Conservation (phyloP, 2,888 invertebrate species). For the Eupithecia insigniata region DNA sequence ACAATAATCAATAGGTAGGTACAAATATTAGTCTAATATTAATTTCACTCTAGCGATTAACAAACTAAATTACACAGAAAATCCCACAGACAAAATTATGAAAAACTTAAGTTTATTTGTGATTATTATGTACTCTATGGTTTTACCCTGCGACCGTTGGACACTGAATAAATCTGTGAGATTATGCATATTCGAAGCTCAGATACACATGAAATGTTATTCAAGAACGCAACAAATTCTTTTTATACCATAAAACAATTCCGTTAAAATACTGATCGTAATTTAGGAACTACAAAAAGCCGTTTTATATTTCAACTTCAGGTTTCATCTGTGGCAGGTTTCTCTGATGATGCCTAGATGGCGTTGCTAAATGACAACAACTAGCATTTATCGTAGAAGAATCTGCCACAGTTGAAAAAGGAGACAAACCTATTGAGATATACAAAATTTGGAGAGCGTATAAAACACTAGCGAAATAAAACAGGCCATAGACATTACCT, state of each 20-base stretch:
- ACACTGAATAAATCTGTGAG: not conserved
- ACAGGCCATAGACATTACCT: slow-evolving; percentile 78
- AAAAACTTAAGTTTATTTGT: slow-evolving; percentile 48
- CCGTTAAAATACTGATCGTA: slow-evolving; percentile 77
- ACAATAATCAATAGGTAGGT: slow-evolving; percentile 12
- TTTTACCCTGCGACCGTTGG: slow-evolving; percentile 62
- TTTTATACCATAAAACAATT: slow-evolving; percentile 42
- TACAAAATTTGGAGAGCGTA: slow-evolving; percentile 49
- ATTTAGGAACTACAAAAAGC: slow-evolving; percentile 81
- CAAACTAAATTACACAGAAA: slow-evolving; percentile 31
- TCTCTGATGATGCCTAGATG: not conserved
- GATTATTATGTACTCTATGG: slow-evolving; percentile 60
- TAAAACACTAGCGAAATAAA: slow-evolving; percentile 54
- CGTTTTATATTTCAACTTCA: slow-evolving; percentile 46
- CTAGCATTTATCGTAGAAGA: not conserved
- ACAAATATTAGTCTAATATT: slow-evolving; percentile 4
- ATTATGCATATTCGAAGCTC: not conserved
- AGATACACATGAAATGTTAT: not conserved
- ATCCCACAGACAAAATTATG: slow-evolving; percentile 62
- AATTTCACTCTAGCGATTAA: slow-evolving; percentile 14
- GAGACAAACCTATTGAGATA: slow-evolving; percentile 25
- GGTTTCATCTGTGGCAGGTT: slow-evolving; percentile 1
- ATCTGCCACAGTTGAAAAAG: slow-evolving; percentile 5
- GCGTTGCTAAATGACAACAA: not conserved
- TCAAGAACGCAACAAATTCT: not conserved